Base-by-base conservation (phyloP, 2,797 vertebrate genomes). In the Holocentrus rufus region DNA sequence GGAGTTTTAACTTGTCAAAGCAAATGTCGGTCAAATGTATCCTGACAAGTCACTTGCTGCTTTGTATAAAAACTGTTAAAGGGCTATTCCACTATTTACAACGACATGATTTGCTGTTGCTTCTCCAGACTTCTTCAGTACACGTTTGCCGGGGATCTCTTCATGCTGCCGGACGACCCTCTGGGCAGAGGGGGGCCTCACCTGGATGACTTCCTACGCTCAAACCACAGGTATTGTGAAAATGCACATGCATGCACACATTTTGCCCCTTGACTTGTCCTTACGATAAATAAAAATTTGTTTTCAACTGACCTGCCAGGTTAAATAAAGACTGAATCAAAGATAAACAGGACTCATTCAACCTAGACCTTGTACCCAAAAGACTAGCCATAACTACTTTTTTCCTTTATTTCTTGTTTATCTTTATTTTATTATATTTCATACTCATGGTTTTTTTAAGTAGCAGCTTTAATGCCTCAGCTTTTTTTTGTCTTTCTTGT, bases 111-210 rank as follows among this genome's bases (percentile, higher is more conserved):
- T 11, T 59, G 7, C 18, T 53, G 58, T 25, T 72, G 3, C 6
- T 50, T 53, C 49, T 47, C 5, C 79, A 97, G 96, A 69, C 83
- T 98, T 69, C 93, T 98, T 44, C 96, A 95, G 88, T 97, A 95
- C 82, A 96, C 95, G 1, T 97, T 98, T 71, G 96, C 94, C 20
- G 95, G 94, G 5, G 95, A 97, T 80, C 94, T 92, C 73, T 97
- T 97, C 87, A 97, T 98, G 96, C 93, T 98, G 50, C 96, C 96
- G 0, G 96, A 97, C 42, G 96, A 98, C 66, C 96, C 96, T 0
- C 69, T 98, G 70, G 96, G 96, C 15, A 87, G 95, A 77, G 93
- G 91, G 5, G 96, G 96, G n/a, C 96, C 96, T 34, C 95, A 95
- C 66, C 87, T 97, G 74, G 92, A 94, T 20, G 90, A 94, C 34